These are phyloP conservation scores for Falco concolor DNA, from an alignment of 2,797 vertebrate species.

Conservation along the genomic window DNA sequence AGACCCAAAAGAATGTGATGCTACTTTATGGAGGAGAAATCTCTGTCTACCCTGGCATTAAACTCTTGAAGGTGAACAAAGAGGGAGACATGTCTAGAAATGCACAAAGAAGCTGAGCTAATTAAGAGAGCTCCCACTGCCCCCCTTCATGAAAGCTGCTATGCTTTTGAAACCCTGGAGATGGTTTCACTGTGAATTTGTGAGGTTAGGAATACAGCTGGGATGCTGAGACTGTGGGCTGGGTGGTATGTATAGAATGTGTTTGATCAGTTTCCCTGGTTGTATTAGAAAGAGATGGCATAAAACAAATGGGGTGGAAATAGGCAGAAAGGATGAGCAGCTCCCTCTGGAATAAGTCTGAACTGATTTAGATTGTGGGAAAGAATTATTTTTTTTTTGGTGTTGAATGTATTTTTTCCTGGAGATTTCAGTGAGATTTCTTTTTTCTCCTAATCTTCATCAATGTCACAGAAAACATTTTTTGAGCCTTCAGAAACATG, in stretches of 20 bases:
- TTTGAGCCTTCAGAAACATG: not conserved
- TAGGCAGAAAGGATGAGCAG: constrained; percentile 47
- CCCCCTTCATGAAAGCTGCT: constrained; percentile 56
- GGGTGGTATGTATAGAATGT: constrained; percentile 75
- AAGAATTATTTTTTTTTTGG: not conserved
- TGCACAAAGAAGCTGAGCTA: constrained; percentile 31
- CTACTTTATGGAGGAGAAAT: not conserved
- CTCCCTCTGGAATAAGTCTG: constrained; percentile 41
- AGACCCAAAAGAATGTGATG: not conserved
- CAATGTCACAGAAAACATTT: not conserved
- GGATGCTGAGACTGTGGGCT: constrained; percentile 70
- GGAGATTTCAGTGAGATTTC: not conserved
- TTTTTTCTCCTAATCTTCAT: not conserved
- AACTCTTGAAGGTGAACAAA: constrained; percentile 38
- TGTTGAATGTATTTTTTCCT: constrained; percentile 4
- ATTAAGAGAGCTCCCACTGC: constrained; percentile 56
- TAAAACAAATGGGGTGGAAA: constrained; percentile 61
- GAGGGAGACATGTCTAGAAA: constrained; percentile 31
- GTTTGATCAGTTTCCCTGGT: constrained; percentile 76
- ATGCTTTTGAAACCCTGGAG: constrained; percentile 67
- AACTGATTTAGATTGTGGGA: constrained; percentile 47
- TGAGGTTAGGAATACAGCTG: constrained; percentile 73
- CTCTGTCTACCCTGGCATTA: not conserved
- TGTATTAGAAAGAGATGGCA: constrained; percentile 65
- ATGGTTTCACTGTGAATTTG: constrained; percentile 66